Base-by-base conservation (phyloP, 2,888 invertebrate genomes). In the Dysmachus trigonus region DNA sequence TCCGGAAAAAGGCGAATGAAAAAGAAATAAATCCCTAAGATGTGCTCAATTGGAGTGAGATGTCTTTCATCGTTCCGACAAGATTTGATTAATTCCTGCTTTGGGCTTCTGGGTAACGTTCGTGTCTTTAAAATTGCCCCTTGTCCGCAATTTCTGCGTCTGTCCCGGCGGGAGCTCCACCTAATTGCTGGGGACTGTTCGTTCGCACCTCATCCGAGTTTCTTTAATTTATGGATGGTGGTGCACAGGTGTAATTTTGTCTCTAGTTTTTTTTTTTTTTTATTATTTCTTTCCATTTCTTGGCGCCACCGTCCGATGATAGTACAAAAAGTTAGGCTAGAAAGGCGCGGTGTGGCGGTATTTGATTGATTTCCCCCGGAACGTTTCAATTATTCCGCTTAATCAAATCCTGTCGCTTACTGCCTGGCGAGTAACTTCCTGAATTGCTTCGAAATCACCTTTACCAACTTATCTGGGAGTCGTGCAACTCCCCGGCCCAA, bases 351-450 rank as follows among this genome's bases (percentile, higher is more conserved):
- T n/a, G n/a, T 18, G 22, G 62, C 62, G 62, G 27, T 27, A 27
- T 62, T 62, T 62, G 62, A 62, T 62, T 38, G 76, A 76, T 76
- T 76, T n/a, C n/a, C 33, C 35, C 13, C 38, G 41, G 18, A 38
- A 76, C 22, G 22, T 76, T 76, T 38, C 76, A 76, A 76, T 35
- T 76, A 35, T 35, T 76, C 15, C 18, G 38, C 76, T 76, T 38
- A 76, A 76, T 76, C 76, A 76, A 76, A 22, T 76, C 76, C 38
- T 76, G 76, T 76, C 38, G n/a, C 15, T 76, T 76, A 35, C 76
- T 76, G 27, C 18, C 22, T 10, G 22, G 76, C 22, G n/a, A 76
- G 35, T n/a, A 76, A 76, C 76, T 76, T 76, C 76, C 76, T 76
- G 76, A 76, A 76, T 76, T 76, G 76, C 76, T 38, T 18, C 10